Conservation (phyloP, 2,888 invertebrate species). For the Lasioglossum lativentre region DNA sequence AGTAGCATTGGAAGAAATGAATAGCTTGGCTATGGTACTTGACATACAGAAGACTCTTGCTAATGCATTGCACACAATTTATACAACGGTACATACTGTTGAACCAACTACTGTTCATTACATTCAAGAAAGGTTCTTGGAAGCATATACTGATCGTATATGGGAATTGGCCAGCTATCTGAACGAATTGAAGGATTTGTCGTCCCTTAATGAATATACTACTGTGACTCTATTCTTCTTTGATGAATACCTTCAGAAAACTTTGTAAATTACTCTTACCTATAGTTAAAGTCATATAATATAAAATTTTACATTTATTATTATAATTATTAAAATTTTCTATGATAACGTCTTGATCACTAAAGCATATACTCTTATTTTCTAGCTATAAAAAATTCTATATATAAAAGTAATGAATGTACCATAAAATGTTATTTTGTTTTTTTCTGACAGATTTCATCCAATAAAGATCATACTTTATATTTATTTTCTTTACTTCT, state of each 20-base stretch:
- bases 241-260: slow-evolving; percentile 87
- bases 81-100: too few relatives aligned
- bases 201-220: slow-evolving; percentile 84
- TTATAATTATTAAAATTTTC: slow-evolving; percentile 16
- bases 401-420: slow-evolving; percentile 35
- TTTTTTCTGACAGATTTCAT: slow-evolving; percentile 27
- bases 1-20: slow-evolving; percentile 86
- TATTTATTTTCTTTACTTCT: slow-evolving; percentile 17
- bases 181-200: slow-evolving; percentile 89
- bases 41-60: slow-evolving; percentile 91
- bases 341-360: slow-evolving; percentile 18
- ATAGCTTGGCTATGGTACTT: slow-evolving; percentile 90
- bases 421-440: slow-evolving; percentile 36
- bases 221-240: slow-evolving; percentile 90
- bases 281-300: slow-evolving; percentile 32
- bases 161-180: slow-evolving; percentile 91
- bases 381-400: slow-evolving; percentile 25
- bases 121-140: slow-evolving; percentile 91
- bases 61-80: too few relatives aligned
- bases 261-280: slow-evolving; percentile 62
- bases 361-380: slow-evolving; percentile 20
- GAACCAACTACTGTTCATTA: slow-evolving; percentile 89
- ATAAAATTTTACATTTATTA: slow-evolving; percentile 38
- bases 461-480: slow-evolving; percentile 46
- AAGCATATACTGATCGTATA: slow-evolving; percentile 88